Evolutionary conservation across 2,113 vertebrate species (phyloP), one percentile per base, ranked within the genome.

Genomic region (Anhinga rufa): DNA sequence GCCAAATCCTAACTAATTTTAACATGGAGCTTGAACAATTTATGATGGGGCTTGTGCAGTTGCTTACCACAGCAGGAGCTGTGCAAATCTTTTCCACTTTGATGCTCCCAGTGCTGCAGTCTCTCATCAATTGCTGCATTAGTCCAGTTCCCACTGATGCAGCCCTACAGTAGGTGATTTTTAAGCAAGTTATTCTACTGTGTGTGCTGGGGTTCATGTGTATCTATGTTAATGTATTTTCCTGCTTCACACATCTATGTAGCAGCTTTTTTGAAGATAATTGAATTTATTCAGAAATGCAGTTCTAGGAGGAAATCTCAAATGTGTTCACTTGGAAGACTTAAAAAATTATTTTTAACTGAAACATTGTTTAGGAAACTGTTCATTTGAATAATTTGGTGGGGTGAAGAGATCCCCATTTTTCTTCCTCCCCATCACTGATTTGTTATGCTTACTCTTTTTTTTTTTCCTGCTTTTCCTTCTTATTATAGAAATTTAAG

Each of bases 41-140:
- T 84, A 57, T 79, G 60, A 84, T 92, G 82, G 74, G 57, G 29
- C 36, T 72, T 57, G 44, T 72, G 38, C 57, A n/a, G 38, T 95
- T 95, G 66, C 69, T 60, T 87, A 64, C 38, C 91, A 79, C 94
- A 92, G 93, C 89, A 79, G 87, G 78, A 89, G 61, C 25, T 0
- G 0, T 72, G 61, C 38, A 93, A 92, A 95, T 95, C 61, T 87
- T 89, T 94, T 96, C 81, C 81, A 95, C 84, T 89, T 92, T 87
- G 83, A 48, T 90, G 91, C 70, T 95, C 28, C 21, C 60, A 68
- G 64, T 32, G 76, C 76, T 92, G 49, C 34, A 61, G 17, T 25
- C 60, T 86, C 79, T 81, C 80, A 90, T 78, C 85, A 75, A 11
- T 19, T 76, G 80, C n/a, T 2, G 4, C 42, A 75, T 92, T 83